Conservation (phyloP, 2,888 invertebrate genomes). For the Drosophila niveifrons region DNA sequence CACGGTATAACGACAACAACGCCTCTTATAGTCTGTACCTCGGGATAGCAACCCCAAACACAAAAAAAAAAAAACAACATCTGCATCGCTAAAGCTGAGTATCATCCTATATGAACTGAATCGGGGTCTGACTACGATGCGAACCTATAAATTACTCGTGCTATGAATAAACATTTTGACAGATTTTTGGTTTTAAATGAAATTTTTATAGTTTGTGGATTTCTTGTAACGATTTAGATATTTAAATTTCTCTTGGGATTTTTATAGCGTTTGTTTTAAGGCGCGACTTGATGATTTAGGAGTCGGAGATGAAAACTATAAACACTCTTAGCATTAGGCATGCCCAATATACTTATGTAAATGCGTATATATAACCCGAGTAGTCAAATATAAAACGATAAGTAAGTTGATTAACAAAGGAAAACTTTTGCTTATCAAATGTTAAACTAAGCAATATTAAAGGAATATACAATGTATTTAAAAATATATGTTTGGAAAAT, state of each 20-base stretch:
- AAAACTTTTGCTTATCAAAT: too few relatives aligned
- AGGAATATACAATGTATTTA: too few relatives aligned
- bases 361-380: constrained; percentile 15
- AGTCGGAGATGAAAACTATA: constrained; percentile 39
- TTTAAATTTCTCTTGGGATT: constrained; percentile 48
- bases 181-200: constrained; percentile 60
- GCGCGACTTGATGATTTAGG: constrained; percentile 55
- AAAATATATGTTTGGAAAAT: too few relatives aligned
- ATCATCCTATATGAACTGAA: constrained; percentile 20
- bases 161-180: constrained; percentile 83
- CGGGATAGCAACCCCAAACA: constrained; percentile 39
- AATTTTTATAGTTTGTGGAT: constrained; percentile 63
- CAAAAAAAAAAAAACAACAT: not conserved
- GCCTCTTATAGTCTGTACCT: constrained; percentile 29
- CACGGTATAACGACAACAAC: constrained; percentile 24
- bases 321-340: constrained; percentile 35
- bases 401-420: constrained; percentile 5
- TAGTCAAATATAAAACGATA: not conserved
- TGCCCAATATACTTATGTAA: constrained; percentile 49
- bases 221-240: constrained; percentile 56
- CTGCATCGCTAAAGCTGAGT: constrained; percentile 20
- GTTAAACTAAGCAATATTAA: too few relatives aligned
- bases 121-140: constrained; percentile 10
- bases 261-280: constrained; percentile 52
- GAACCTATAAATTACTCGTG: constrained; percentile 51